Base-by-base conservation (phyloP, 1,140 invertebrate genomes). In the Bombus confusus region DNA sequence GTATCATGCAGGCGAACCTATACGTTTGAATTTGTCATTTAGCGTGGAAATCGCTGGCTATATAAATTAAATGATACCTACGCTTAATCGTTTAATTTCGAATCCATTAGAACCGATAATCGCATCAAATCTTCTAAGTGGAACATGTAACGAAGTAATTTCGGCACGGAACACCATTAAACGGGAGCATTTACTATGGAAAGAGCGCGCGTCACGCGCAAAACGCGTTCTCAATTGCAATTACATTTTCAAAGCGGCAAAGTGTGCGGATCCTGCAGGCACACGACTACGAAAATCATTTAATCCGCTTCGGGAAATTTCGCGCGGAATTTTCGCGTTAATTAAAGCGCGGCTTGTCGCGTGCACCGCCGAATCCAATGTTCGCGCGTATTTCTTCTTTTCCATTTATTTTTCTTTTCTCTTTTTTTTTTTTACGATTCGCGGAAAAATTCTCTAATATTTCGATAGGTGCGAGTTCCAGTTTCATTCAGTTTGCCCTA, bases 311-410 rank as follows among this genome's bases (percentile, higher is more conserved):
- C 43, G 10, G 43, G 41, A 75, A 25, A 75, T 75, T 75, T 75
- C 73, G 28, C 71, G 15, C 15, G 10, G 28, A 41, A 73, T n/a
- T 43, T n/a, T n/a, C 71, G 73, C 31, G 73, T 75, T 75, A 75
- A 75, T 75, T 75, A 75, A 75, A 47, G 9, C 43, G 37, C 39
- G 39, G 69, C 69, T n/a, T 43, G 39, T 71, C 25, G 69, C 37
- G 28, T 1, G 9, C 39, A 39, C 39, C 25, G 6, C 0, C 39
- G 39, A 37, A 41, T 71, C 25, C 39, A 8, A 12, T 3, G 28
- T 71, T 13, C 25, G 4, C 39, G 28, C 13, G 25, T 41, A 13
- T 41, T 5, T 15, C 18, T 6, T 41, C 12, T n/a, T 41, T n/a
- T 28, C 9, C 12, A 25, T n/a, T 47, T 47, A 18, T 18, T 47